Conservation (phyloP, 2,113 vertebrate genomes). For the Aspidoscelis tigris region DNA sequence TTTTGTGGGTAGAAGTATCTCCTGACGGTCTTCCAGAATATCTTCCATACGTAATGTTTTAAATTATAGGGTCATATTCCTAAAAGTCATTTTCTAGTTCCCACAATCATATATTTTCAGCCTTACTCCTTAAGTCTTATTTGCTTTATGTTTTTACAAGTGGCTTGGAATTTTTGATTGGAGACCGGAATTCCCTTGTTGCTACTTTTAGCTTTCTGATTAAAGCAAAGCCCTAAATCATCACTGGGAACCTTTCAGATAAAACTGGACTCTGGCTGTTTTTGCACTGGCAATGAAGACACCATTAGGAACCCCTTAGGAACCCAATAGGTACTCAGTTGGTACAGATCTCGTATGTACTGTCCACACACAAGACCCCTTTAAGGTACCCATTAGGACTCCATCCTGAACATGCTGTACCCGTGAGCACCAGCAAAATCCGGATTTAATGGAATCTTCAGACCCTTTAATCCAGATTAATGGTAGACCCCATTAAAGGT, state of each 20-base stretch:
- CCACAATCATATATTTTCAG: background rate
- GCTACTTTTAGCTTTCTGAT: constrained; percentile 25
- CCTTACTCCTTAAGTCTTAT: constrained; percentile 5
- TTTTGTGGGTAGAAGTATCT: background rate
- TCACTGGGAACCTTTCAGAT: background rate
- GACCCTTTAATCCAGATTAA: no score
- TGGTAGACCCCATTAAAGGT: no score
- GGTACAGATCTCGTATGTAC: no score
- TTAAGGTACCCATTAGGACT: no score
- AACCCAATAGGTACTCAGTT: no score
- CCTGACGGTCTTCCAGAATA: background rate
- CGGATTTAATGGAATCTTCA: no score
- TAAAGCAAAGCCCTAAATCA: constrained; percentile 28
- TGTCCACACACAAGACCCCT: no score
- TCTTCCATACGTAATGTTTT: constrained; percentile 12
- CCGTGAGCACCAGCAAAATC: no score
- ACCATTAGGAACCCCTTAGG: no score
- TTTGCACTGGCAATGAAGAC: no score
- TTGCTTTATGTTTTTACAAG: background rate
- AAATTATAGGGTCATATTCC: constrained; percentile 19
- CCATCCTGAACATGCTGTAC: no score
- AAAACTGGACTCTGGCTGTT: no score
- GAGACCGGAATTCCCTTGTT: constrained; percentile 21
- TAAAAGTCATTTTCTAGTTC: background rate
- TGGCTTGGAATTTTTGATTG: constrained; percentile 26